Base-by-base conservation (phyloP, 2,113 vertebrate species). In the Macaca mulatta region DNA sequence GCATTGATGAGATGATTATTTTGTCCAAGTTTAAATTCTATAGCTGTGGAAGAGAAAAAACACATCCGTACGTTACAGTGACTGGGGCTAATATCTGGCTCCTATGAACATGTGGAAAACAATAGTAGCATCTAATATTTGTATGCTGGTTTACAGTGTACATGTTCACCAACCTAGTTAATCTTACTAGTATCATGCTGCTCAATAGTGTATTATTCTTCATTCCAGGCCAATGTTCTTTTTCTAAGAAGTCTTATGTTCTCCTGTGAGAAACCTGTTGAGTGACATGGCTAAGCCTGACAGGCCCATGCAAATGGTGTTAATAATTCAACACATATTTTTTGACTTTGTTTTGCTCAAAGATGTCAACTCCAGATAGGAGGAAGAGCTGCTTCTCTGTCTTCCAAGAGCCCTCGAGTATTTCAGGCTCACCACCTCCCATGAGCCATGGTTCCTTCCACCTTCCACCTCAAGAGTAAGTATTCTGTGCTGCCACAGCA, bases 371-470 rank as follows among this genome's bases (percentile, higher is more conserved):
- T 52, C 22, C 32, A 40, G 16, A 48, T 4, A 38, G 17, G 55
- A 2, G 13, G 35, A 25, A 40, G 17, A 17, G n/a, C 50, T 52
- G 18, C 30, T 23, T 48, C 48, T 38, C 6, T 4, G 2, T 6
- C 52, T 77, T 50, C 20, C 2, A 7, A 32, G 43, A 4, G 30
- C 7, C 27, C 86, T 23, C 27, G 2, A 38, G 10, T 10, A 16
- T 48, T 8, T 23, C 35, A 27, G 64, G 32, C 61, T 50, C 32
- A 0, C 10, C 32, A 8, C 74, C n/a, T 40, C 7, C 38, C 45
- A 0, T 0, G 48, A 50, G 30, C 18, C 52, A 4, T 0, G 0
- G 23, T 61, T 57, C 70, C 27, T 30, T 45, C 64, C 10, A 10
- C 17, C 1, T 1, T 52, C 25, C 32, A 69, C 40, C 52, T 59